Base-by-base conservation (phyloP, 2,113 vertebrate species). In the Columba janthina region DNA sequence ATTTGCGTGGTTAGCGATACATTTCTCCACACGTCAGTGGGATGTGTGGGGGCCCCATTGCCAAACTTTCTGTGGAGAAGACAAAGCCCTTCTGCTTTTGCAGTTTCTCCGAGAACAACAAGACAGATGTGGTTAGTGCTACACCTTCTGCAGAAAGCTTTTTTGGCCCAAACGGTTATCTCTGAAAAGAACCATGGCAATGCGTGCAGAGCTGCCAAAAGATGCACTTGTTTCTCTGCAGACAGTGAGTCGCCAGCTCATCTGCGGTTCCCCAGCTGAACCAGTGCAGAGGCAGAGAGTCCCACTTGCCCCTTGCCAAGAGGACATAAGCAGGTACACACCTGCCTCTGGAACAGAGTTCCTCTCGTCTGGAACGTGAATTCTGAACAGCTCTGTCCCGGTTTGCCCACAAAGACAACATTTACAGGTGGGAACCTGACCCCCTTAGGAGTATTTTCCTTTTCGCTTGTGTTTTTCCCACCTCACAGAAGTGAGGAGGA, bases 1-100 rank as follows among this genome's bases (percentile, higher is more conserved):
- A 48, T 0, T 9, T 0, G 15, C 0, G 1, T 60, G 57, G 44
- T 17, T 10, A 31, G 57, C 0, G 3, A 42, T n/a, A 42, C 19
- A 10, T 46, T 64, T 38, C 44, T 24, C 61, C 58, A 24, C 1
- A 21, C 1, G 0, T 16, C 60, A 40, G 21, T 16, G 61, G 4
- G 70, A n/a, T 44, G 62, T 22, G 57, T 1, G 40, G 42, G 69
- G 75, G 65, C 69, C 19, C 53, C 65, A 4, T 1, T 31, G 79
- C 42, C 66, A 94, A 92, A 67, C 32, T 46, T 31, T 7, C 15
- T 34, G 31, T 9, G 12, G 21, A 12, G 40, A 72, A 88, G 40
- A 58, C 51, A 88, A 87, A 88, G 58, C 51, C 34, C 15, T 78
- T 72, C 75, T 93, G 51, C 57, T 91, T 71, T 53, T 89, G 73